Evolutionary conservation across 2,888 invertebrate species (phyloP).

Genomic region (Brachyptera risi): DNA sequence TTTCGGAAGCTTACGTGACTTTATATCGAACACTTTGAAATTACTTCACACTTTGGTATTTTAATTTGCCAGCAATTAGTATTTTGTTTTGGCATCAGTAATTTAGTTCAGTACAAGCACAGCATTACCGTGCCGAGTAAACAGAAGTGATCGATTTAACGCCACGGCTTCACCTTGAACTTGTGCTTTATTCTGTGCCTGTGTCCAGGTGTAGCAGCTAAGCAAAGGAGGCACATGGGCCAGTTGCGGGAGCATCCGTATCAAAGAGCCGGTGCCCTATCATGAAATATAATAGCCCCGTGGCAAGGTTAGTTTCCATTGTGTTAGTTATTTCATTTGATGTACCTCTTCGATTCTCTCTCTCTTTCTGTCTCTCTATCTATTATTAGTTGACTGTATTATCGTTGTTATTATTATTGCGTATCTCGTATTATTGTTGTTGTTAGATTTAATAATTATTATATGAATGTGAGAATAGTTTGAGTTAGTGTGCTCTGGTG

Average conservation of each 20-base stretch:
- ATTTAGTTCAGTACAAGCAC: too few relatives aligned
- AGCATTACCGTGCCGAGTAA: too few relatives aligned
- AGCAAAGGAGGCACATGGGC: constrained; percentile 77
- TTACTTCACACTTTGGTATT: too few relatives aligned
- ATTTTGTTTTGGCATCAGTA: constrained; percentile 3
- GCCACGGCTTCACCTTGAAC: not conserved
- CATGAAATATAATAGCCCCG: constrained; percentile 47
- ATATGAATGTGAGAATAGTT: constrained; percentile 18
- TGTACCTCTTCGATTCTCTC: constrained; percentile 26
- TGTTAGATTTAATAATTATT: constrained; percentile 14
- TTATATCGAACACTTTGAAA: too few relatives aligned
- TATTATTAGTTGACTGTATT: constrained; percentile 21
- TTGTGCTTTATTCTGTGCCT: constrained; percentile 31
- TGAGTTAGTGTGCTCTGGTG: not conserved
- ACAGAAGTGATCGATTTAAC: too few relatives aligned
- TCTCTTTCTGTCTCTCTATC: constrained; percentile 29
- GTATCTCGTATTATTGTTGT: constrained; percentile 22
- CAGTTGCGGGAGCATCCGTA: constrained; percentile 96
- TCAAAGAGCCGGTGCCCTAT: constrained; percentile 89
- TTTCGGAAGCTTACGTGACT: too few relatives aligned
- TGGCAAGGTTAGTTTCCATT: constrained; percentile 45
- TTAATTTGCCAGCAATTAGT: too few relatives aligned
- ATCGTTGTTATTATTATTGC: constrained; percentile 18
- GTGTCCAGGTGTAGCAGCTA: constrained; percentile 77
- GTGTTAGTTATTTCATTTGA: constrained; percentile 18